These are phyloP conservation scores for Synanthedon formicaeformis DNA, from an alignment of 2,888 invertebrate species.

Conservation along the genomic window DNA sequence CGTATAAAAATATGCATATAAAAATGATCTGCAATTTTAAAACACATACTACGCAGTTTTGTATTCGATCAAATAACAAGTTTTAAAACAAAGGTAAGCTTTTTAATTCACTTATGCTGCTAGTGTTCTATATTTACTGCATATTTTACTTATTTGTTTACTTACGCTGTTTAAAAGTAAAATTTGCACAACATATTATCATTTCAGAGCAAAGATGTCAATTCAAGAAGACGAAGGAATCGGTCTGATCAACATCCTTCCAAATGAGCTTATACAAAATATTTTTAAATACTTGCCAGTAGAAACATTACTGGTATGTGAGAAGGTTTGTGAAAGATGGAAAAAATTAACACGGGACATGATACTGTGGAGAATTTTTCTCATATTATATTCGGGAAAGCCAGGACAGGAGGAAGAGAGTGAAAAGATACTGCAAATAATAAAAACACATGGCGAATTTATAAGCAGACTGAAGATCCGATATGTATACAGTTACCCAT, in stretches of 20 bases:
- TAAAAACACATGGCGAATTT: constrained; percentile 34
- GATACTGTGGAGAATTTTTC: constrained; percentile 39
- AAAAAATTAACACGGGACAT: constrained; percentile 35
- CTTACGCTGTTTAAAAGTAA: too few species aligned
- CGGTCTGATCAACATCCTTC: constrained; percentile 30
- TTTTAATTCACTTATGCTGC: too few species aligned
- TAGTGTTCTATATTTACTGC: too few species aligned
- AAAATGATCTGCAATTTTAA: too few species aligned
- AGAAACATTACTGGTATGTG: constrained; percentile 39
- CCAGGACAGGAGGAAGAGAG: constrained; percentile 42
- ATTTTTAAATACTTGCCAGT: constrained; percentile 48
- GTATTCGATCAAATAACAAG: too few species aligned
- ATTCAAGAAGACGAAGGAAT: constrained; percentile 9
- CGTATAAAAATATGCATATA: too few species aligned
- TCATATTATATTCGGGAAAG: constrained; percentile 46
- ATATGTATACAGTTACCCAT: constrained; percentile 43
- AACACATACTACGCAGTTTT: too few species aligned
- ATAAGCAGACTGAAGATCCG: constrained; percentile 45
- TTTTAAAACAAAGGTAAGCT: too few species aligned
- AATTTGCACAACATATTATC: too few species aligned
- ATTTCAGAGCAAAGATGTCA: too few species aligned
- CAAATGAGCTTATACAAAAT: constrained; percentile 47
- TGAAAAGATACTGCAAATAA: constrained; percentile 33
- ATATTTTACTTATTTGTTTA: too few species aligned
- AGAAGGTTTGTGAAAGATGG: constrained; percentile 49